Evolutionary conservation across 2,888 invertebrate species (phyloP), one percentile per base, ranked within the genome.

Genomic region (Listrodromus nycthemerus): DNA sequence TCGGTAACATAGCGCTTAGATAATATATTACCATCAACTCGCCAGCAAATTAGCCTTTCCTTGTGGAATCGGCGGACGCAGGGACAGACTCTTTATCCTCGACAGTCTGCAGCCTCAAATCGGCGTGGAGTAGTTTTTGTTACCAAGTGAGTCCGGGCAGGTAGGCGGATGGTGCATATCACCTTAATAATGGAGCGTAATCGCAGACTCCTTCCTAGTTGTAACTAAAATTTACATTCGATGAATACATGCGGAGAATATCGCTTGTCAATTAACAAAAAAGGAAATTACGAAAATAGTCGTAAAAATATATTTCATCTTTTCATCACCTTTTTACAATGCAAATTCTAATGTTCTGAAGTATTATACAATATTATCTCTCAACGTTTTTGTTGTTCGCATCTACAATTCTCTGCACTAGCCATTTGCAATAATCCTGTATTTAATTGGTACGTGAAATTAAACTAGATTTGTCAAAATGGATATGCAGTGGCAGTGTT

Each of bases 271-370:
- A 21, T 19, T n/a, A 65, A 19, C 37, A 37, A 65, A 2, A 2
- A 45, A 55, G 13, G 24, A 30, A 8, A 27, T 78, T 74, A 73
- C 21, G 65, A 33, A 78, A 84, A 81, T 78, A 70, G 80, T 50
- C 74, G 65, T 75, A 81, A 84, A 84, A 84, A 81, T 81, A 84
- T 84, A 84, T 84, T 84, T 84, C 41, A 52, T 80, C 67, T 76
- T 37, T 58, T 58, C 58, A 45, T 55, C 24, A 30, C 33, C 19
- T 70, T 52, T 78, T 70, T 45, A 69, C 77, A 77, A 16, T 70
- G 45, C 13, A 70, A 63, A 58, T 4, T 33, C 16, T 16, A 50
- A 21, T 27, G 6, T 13, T 69, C 48, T 37, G 7, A 30, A 48
- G 27, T 61, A 33, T 67, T 48, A 33, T 45, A n/a, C 50, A 76